Percentiles rank a stretch among this genome's conserved stretches.
Conservation (phyloP, 2,888 invertebrate species). For the Caenorhabditis sp. region DNA sequence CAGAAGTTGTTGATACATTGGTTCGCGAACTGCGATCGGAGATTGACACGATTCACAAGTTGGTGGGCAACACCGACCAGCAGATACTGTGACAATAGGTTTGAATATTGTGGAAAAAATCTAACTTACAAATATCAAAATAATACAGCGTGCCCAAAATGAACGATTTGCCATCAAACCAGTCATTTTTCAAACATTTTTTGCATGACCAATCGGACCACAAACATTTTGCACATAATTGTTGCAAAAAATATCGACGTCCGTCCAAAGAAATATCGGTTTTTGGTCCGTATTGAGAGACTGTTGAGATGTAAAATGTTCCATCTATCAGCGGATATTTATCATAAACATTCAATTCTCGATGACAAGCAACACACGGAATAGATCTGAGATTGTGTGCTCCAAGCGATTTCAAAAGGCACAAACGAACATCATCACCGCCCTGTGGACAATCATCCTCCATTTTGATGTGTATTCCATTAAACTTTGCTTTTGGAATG, state of each 20-base stretch:
- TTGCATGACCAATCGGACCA: conserved; percentile 54
- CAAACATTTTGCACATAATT: conserved; percentile 50
- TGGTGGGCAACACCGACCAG: conserved; percentile 78
- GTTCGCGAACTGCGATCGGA: conserved; percentile 44
- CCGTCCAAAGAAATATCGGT: conserved; percentile 42
- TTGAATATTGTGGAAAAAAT: neutral
- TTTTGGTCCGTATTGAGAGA: conserved; percentile 69
- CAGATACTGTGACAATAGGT: conserved; percentile 77
- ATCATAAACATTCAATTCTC: conserved; percentile 87
- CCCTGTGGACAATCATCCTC: conserved; percentile 98
- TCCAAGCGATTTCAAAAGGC: conserved; percentile 91
- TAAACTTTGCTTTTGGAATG: conserved; percentile 91
- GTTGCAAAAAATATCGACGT: conserved; percentile 45
- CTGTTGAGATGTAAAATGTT: conserved; percentile 94
- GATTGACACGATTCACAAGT: conserved; percentile 41
- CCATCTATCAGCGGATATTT: conserved; percentile 96
- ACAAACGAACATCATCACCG: conserved; percentile 94
- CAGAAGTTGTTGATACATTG: conserved; percentile 40
- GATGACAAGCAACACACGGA: conserved; percentile 77
- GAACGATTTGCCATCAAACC: conserved; percentile 87
- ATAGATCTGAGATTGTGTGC: conserved; percentile 85
- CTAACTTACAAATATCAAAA: conserved; percentile 82
- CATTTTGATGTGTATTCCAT: conserved; percentile 99
- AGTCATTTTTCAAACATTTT: conserved; percentile 74
- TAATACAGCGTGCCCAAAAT: conserved; percentile 97